Percentiles rank a stretch among this genome's conserved stretches.
phyloP scores from a whole-genome alignment of 2,888 invertebrate species.

The Drosophila conformis region DNA sequence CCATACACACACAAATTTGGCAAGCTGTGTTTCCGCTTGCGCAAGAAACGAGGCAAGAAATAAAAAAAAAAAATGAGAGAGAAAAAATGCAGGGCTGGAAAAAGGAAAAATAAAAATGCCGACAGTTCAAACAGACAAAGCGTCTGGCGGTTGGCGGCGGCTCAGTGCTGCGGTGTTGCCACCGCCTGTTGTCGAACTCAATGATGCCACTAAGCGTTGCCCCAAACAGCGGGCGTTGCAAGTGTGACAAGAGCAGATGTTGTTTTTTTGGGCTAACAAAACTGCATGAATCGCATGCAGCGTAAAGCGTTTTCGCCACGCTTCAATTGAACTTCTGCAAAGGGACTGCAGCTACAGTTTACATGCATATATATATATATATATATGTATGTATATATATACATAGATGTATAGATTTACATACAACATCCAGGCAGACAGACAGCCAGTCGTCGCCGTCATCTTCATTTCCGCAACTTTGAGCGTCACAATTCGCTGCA shows the following conservation, averaged over 20 bases:
- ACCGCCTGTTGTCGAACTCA: constrained; percentile 69
- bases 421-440: constrained; percentile 22
- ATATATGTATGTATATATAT: neutral
- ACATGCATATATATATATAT: constrained; percentile 1
- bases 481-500: constrained; percentile 69
- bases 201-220: constrained; percentile 73
- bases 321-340: constrained; percentile 65
- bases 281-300: constrained; percentile 56
- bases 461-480: constrained; percentile 37
- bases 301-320: constrained; percentile 73
- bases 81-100: constrained; percentile 50
- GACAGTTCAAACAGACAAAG: constrained; percentile 52
- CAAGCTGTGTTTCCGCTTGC: constrained; percentile 73
- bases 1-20: constrained; percentile 40
- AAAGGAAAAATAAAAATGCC: constrained; percentile 2
- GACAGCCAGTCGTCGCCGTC: constrained; percentile 32
- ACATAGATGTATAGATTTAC: constrained; percentile 1
- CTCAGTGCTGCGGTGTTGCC: constrained; percentile 71
- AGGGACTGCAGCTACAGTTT: constrained; percentile 24
- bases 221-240: neutral
- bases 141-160: constrained; percentile 51
- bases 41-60: constrained; percentile 43
- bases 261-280: constrained; percentile 7
- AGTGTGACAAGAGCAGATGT: neutral
- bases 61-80: constrained; percentile 23